Conservation (phyloP, 2,797 vertebrate species). For the Pempheris klunzingeri region DNA sequence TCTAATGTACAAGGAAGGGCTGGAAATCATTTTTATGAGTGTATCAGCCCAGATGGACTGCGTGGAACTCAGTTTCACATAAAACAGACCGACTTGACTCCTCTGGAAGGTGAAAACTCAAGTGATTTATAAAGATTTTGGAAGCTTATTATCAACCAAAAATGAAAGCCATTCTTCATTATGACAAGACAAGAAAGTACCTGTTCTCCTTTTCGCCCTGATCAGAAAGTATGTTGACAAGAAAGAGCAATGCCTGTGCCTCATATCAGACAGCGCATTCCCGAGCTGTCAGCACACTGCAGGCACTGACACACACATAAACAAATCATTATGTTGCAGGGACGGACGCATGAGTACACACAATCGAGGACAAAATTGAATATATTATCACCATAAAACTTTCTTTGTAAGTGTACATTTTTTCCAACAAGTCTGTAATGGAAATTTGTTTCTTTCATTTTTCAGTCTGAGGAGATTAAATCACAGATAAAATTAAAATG, state of each 20-base stretch:
- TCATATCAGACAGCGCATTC: constrained; percentile 61
- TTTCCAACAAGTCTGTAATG: constrained; percentile 38
- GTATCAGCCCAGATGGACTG: constrained; percentile 24
- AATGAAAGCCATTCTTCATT: constrained; percentile 70
- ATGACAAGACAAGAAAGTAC: constrained; percentile 66
- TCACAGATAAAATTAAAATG: constrained; percentile 47
- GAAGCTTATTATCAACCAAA: constrained; percentile 59
- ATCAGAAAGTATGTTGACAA: constrained; percentile 57
- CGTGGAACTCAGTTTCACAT: constrained; percentile 29
- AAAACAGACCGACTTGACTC: constrained; percentile 33
- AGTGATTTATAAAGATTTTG: constrained; percentile 63
- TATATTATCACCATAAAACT: constrained; percentile 36
- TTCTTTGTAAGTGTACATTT: constrained; percentile 34
- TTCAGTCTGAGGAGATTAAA: constrained; percentile 31
- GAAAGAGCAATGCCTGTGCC: constrained; percentile 54
- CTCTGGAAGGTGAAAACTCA: constrained; percentile 38
- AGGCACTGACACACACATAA: constrained; percentile 40
- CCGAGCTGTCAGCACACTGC: constrained; percentile 45
- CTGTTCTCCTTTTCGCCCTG: constrained; percentile 26
- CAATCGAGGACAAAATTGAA: constrained; percentile 22
- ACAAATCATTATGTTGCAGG: constrained; percentile 55
- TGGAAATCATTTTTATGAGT: constrained; percentile 45
- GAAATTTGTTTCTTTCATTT: constrained; percentile 43
- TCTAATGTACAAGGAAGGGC: not conserved
- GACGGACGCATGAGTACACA: constrained; percentile 33